Evolutionary conservation across 2,797 vertebrate genomes (phyloP).

Genomic region (Schizopygopsis pylzovi): DNA sequence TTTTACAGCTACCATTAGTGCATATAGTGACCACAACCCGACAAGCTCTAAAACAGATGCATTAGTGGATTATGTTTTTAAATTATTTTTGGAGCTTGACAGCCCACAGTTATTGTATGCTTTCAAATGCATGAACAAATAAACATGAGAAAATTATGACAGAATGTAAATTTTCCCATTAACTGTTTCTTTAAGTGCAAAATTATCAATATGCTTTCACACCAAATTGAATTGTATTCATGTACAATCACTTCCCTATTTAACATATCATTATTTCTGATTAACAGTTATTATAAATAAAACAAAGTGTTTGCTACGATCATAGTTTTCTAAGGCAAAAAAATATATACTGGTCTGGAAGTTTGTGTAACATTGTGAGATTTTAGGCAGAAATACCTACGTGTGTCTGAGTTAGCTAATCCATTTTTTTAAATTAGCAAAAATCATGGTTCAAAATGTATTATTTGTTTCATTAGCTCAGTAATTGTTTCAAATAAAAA

Average conservation of each 20-base stretch:
- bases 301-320: background rate
- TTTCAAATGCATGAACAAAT: background rate
- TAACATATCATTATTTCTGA: background rate
- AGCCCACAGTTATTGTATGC: background rate
- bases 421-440: background rate
- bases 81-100: background rate
- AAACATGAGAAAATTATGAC: background rate
- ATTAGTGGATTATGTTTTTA: background rate
- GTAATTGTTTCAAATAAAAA: conserved; percentile 6
- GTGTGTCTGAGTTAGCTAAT: background rate
- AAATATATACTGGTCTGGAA: background rate
- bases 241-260: background rate
- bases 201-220: background rate
- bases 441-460: background rate
- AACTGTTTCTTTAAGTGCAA: background rate
- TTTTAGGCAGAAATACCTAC: background rate
- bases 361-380: background rate
- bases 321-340: background rate
- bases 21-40: background rate
- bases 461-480: background rate
- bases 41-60: background rate
- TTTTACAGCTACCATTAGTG: background rate
- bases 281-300: background rate
- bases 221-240: background rate
- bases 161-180: background rate